Evolutionary conservation across 2,797 vertebrate genomes (phyloP).

Genomic region (Phalanger gymnotis): DNA sequence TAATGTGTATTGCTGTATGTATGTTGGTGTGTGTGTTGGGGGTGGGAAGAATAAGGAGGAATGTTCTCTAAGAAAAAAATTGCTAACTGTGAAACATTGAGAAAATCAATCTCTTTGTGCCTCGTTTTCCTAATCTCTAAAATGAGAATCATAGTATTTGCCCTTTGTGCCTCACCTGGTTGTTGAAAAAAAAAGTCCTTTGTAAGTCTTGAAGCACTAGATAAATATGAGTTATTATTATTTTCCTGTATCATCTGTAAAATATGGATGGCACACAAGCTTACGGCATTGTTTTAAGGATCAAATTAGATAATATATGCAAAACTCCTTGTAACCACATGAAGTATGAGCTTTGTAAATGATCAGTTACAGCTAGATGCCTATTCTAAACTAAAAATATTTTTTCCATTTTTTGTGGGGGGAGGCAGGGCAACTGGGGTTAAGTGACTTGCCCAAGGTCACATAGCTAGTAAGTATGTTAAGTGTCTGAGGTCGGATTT

Average conservation of each 20-base stretch:
- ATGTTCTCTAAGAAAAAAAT: not conserved
- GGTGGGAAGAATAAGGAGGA: accelerated
- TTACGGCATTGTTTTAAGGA: not conserved
- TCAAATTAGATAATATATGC: not conserved
- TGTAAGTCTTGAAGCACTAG: not conserved
- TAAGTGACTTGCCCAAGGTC: too few relatives aligned
- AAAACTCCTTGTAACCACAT: not conserved
- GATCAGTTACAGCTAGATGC: not conserved
- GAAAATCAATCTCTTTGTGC: not conserved
- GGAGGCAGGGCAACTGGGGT: too few relatives aligned
- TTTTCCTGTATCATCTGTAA: not conserved
- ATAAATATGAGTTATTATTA: not conserved
- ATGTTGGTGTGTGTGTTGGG: not conserved
- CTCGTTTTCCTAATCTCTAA: not conserved
- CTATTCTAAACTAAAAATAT: not conserved
- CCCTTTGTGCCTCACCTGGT: not conserved
- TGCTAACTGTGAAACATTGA: not conserved
- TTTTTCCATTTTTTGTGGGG: too few relatives aligned
- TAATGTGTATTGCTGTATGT: not conserved
- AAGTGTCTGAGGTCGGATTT: too few relatives aligned
- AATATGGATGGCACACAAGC: not conserved
- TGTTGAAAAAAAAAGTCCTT: not conserved
- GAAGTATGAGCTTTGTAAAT: not conserved
- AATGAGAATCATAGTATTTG: not conserved
- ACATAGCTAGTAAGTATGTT: too few relatives aligned